Conservation (phyloP, 2,113 vertebrate species). For the Nycticryphes semicollaris region DNA sequence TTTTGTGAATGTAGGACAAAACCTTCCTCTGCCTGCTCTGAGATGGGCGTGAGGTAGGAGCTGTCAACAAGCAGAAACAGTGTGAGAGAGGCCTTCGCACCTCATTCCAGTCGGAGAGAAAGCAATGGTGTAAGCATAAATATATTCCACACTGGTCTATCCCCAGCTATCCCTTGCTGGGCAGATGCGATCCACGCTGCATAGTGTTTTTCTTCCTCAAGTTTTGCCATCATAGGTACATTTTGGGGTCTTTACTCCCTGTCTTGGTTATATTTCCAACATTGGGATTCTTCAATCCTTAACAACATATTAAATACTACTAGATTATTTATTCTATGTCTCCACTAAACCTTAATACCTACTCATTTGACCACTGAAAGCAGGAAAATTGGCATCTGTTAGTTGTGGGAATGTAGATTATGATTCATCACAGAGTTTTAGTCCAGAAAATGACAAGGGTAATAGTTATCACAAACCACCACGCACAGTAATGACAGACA, state of each 20-base stretch:
- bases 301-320: neutral
- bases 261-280: neutral
- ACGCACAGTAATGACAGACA: conserved; percentile 1
- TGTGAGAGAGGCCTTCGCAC: neutral
- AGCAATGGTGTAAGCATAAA: neutral
- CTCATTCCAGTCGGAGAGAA: neutral
- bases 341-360: neutral
- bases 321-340: neutral
- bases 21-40: neutral
- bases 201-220: neutral
- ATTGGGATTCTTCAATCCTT: neutral
- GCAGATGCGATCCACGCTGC: rapidly evolving
- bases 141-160: neutral
- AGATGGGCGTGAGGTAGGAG: neutral
- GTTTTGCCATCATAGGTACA: rapidly evolving
- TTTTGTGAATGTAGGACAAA: neutral
- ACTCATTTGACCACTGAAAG: neutral
- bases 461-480: conserved; percentile 9
- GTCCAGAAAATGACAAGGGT: neutral
- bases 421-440: neutral
- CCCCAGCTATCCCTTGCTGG: neutral
- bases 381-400: neutral
- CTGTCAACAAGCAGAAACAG: neutral
- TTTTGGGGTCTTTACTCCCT: neutral
- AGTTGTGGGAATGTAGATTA: neutral